Percentiles rank a stretch among this genome's conserved stretches.
phyloP scores from a whole-genome alignment of 2,797 vertebrate genomes.

The Miichthys miiuy region DNA sequence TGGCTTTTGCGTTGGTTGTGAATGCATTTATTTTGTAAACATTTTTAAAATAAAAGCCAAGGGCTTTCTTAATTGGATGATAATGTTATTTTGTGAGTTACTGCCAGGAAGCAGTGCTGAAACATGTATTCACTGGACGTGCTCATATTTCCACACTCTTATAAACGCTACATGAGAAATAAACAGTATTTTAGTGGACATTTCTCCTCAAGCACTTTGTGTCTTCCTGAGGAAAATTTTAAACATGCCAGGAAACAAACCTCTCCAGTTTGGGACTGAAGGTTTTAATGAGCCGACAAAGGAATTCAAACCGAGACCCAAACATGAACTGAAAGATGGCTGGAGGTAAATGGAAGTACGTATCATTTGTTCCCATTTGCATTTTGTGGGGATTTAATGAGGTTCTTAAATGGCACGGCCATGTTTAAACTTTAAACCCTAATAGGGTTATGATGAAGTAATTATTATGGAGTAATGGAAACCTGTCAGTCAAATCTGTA shows the following conservation, averaged over 20 bases:
- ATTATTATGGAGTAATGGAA: conserved; percentile 63
- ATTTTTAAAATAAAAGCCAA: conserved; percentile 1
- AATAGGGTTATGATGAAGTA: conserved; percentile 29
- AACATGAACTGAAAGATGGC: conserved; percentile 36
- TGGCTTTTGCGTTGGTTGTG: conserved; percentile 56
- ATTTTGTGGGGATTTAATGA: conserved; percentile 52
- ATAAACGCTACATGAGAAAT: conserved; percentile 4
- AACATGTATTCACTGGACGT: conserved; percentile 8
- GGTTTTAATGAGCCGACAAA: conserved; percentile 62
- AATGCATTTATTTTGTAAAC: conserved; percentile 16
- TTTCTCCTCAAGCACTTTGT: background rate
- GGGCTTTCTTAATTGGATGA: background rate
- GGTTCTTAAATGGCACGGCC: conserved; percentile 45
- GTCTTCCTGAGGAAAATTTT: conserved; percentile 28
- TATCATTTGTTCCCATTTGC: conserved; percentile 33
- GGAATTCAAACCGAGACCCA: conserved; percentile 44
- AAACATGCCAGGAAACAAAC: conserved; percentile 43
- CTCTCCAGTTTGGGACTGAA: conserved; percentile 30
- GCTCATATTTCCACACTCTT: background rate
- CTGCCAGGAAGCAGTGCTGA: background rate
- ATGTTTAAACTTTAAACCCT: conserved; percentile 46
- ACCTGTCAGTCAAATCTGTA: conserved; percentile 44
- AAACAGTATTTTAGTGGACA: conserved; percentile 23
- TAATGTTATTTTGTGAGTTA: background rate
- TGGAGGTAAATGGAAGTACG: conserved; percentile 47